Conservation (phyloP, 2,113 vertebrate species). For the Lampris incognitus region DNA sequence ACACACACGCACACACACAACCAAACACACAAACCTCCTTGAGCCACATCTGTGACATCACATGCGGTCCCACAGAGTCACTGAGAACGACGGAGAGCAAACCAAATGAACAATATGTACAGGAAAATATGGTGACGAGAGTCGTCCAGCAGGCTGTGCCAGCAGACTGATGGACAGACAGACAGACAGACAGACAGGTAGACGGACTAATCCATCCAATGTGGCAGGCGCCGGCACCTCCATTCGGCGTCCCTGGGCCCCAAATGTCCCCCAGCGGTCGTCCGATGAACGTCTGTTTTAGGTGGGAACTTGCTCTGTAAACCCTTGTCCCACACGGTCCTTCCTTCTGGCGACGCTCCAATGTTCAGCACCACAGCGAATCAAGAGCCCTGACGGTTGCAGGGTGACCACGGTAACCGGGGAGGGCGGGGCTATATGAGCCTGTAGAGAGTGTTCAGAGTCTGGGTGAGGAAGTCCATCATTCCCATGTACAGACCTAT, state of each 20-base stretch:
- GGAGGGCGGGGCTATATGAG: conserved; percentile 51
- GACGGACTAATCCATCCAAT: conserved; percentile 21
- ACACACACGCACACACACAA: conserved; percentile 7
- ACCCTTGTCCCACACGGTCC: no score
- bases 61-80: conserved; percentile 31
- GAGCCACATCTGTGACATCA: conserved; percentile 54
- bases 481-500: conserved; percentile 71
- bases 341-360: no score
- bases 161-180: conserved; percentile 41
- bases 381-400: background rate
- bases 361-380: background rate
- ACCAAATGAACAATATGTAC: conserved; percentile 65
- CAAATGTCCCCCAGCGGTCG: background rate
- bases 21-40: conserved; percentile 25
- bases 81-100: conserved; percentile 31
- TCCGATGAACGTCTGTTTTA: background rate
- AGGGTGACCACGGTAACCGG: background rate
- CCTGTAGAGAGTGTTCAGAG: conserved; percentile 76
- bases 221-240: conserved; percentile 40
- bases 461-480: conserved; percentile 75
- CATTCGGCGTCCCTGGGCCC: background rate
- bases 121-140: conserved; percentile 9
- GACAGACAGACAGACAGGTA: conserved; percentile 27
- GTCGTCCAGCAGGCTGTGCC: conserved; percentile 51
- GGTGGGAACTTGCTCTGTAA: no score